Base-by-base conservation (phyloP, 2,797 vertebrate genomes). In the Myioborus miniatus region DNA sequence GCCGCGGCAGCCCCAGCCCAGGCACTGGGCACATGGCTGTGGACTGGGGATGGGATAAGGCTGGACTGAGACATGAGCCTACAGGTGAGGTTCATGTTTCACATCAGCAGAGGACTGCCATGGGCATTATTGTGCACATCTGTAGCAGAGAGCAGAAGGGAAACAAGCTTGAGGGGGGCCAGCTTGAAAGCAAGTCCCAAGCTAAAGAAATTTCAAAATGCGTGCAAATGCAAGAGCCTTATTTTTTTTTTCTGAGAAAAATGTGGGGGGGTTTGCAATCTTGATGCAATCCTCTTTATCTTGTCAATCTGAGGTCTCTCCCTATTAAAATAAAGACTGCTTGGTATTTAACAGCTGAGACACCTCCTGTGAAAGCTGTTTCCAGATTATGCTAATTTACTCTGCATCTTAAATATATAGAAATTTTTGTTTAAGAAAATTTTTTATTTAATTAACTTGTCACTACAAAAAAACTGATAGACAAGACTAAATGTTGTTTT, bases 1-100 rank as follows among this genome's bases (percentile, higher is more conserved):
- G 32, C 18, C 0, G 0, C 2, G 2, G 39, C 30, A 72, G 18
- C 26, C 14, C 4, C 59, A 65, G 22, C 6, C 8, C 7, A 9
- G 12, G 12, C 46, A 65, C 4, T 0, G 3, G n/a, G 18, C 8
- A 34, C 19, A 13, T 37, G 20, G 2, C 21, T 65, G 53, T 47
- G 15, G 5, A 13, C 0, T 20, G 23, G 36, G 34, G 9, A 23
- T 50, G 27, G 53, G 18, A 36, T 9, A 60, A 50, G 15, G 9
- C 26, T 46, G 59, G 12, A 26, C 29, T 41, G 23, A 21, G 50
- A 72, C 52, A 37, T 4, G 24, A 20, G 23, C 18, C 26, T 4
- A 0, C 0, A 1, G 12, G 4, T 44, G 22, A 15, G 5, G 20
- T 23, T 62, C 29, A 4, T 9, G 21, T 50, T 75, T 43, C 30